Conservation (phyloP, 2,888 invertebrate genomes). For the Artemia sinica region DNA sequence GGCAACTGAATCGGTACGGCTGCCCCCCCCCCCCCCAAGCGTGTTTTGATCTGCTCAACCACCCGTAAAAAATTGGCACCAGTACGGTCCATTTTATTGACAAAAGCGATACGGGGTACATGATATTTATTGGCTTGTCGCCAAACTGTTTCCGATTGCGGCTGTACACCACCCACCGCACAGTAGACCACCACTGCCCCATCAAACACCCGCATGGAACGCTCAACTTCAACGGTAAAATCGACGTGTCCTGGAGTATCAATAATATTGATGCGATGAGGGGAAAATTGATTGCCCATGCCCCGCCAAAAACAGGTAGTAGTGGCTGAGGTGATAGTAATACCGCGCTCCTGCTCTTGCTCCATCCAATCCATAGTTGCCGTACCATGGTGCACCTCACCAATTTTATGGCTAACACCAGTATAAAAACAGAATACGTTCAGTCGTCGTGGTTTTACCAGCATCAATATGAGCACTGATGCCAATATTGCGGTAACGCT, state of each 20-base stretch:
- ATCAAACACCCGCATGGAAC: slow-evolving; percentile 24
- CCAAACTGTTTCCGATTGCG: too few species aligned
- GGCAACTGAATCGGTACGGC: slow-evolving; percentile 7
- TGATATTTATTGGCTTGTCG: too few species aligned
- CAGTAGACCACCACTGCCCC: slow-evolving; percentile 22
- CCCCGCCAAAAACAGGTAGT: slow-evolving; percentile 22
- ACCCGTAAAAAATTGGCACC: background rate
- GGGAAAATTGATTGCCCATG: too few species aligned
- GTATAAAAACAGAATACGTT: too few species aligned
- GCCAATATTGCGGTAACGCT: too few species aligned
- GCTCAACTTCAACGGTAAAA: slow-evolving; percentile 24
- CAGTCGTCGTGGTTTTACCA: too few species aligned
- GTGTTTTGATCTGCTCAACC: background rate
- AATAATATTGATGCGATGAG: slow-evolving; percentile 13
- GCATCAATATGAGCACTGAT: too few species aligned
- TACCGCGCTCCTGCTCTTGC: slow-evolving; percentile 24
- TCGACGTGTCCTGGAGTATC: slow-evolving; percentile 24
- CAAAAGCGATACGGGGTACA: slow-evolving; percentile 15
- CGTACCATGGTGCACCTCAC: too few species aligned
- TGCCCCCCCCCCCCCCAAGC: background rate
- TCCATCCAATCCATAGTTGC: slow-evolving; percentile 26
- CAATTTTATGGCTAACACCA: too few species aligned
- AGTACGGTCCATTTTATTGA: slow-evolving; percentile 11
- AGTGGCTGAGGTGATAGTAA: slow-evolving; percentile 23
- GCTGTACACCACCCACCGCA: too few species aligned